Conservation (phyloP, 1,140 invertebrate species). For the Monomorium pharaonis region DNA sequence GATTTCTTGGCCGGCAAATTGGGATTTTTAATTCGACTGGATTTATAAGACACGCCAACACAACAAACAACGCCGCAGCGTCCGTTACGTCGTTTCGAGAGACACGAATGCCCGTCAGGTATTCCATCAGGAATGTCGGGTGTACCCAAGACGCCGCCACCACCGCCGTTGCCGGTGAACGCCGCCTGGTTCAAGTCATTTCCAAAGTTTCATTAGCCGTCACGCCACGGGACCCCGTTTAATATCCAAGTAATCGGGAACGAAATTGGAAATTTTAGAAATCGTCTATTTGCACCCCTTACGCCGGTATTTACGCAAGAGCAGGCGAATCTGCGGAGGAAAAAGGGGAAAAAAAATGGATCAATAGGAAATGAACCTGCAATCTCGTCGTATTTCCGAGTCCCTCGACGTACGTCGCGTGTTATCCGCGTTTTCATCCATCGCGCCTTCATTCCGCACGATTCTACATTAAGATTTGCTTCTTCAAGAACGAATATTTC, state of each 20-base stretch:
- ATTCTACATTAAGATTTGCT: background rate
- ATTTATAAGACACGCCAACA: background rate
- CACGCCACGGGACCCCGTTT: slow-evolving; percentile 18
- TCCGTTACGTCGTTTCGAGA: slow-evolving; percentile 5
- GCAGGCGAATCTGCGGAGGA: background rate
- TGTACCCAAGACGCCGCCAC: background rate
- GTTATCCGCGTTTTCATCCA: background rate
- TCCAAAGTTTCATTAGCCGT: slow-evolving; percentile 55
- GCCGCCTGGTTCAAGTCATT: slow-evolving; percentile 37
- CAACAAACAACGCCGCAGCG: background rate
- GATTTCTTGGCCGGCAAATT: no score
- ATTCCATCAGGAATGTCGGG: background rate
- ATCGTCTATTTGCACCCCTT: slow-evolving; percentile 18
- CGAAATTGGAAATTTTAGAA: slow-evolving; percentile 28
- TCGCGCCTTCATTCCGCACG: background rate
- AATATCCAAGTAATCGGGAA: slow-evolving; percentile 40
- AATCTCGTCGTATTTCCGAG: background rate
- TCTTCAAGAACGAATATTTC: background rate
- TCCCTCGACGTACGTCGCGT: background rate
- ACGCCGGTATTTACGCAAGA: background rate
- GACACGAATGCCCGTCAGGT: background rate
- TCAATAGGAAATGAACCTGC: background rate
- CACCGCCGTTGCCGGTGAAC: no score
- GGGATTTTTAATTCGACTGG: background rate
- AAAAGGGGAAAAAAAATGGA: background rate